A percentile compares a stretch with the other conserved stretches of the same genome.
These are phyloP conservation scores for Tholera decimalis DNA, from an alignment of 2,888 invertebrate genomes.

Conservation along the genomic window DNA sequence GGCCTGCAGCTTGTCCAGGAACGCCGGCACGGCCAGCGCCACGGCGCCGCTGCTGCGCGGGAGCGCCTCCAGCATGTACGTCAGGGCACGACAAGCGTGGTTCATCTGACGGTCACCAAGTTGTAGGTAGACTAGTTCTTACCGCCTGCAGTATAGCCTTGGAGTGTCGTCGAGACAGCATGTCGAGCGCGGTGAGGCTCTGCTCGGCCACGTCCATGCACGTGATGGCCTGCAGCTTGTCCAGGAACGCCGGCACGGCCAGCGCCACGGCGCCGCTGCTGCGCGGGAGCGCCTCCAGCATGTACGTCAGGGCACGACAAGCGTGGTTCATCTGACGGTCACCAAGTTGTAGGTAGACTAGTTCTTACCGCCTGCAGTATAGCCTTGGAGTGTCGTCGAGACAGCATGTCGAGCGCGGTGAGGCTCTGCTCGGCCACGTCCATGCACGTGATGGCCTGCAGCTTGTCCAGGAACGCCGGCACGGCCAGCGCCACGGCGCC, in stretches of 20 bases:
- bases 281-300: conserved; percentile 99
- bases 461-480: conserved; percentile 98
- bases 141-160: conserved; percentile 98
- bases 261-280: conserved; percentile 99
- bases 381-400: conserved; percentile 98
- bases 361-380: conserved; percentile 96
- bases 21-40: too few relatives aligned
- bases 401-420: conserved; percentile 99
- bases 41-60: too few relatives aligned
- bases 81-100: too few relatives aligned
- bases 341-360: too few relatives aligned
- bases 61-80: too few relatives aligned
- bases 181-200: conserved; percentile 98
- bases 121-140: conserved; percentile 78
- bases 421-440: conserved; percentile 99
- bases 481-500: conserved; percentile 99
- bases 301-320: conserved; percentile 99
- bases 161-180: conserved; percentile 98
- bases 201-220: conserved; percentile 99
- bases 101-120: too few relatives aligned
- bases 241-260: conserved; percentile 99
- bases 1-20: too few relatives aligned
- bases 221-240: conserved; percentile 99
- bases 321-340: conserved; percentile 98
- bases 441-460: conserved; percentile 99